Evolutionary conservation across 2,888 invertebrate species (phyloP).

Genomic region (Rutpela maculata): DNA sequence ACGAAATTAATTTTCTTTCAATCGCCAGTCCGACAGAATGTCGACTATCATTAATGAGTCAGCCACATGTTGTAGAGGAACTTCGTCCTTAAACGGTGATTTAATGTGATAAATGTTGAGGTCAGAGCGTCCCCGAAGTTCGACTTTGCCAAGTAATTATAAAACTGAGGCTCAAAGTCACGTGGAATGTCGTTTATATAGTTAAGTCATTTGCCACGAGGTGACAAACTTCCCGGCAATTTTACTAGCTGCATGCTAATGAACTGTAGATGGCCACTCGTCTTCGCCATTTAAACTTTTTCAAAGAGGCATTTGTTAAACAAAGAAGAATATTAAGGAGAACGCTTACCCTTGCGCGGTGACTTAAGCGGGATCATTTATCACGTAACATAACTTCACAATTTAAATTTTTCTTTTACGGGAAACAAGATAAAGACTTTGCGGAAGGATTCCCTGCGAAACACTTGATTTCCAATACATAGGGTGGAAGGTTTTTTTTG

Average conservation of each 20-base stretch:
- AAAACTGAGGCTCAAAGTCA: constrained; percentile 20
- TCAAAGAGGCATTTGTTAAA: not conserved
- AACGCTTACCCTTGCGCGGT: not conserved
- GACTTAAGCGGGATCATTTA: not conserved
- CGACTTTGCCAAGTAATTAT: constrained; percentile 31
- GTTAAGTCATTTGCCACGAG: constrained; percentile 26
- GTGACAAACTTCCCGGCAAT: constrained; percentile 11
- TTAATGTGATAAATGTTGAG: constrained; percentile 42
- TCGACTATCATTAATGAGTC: constrained; percentile 26
- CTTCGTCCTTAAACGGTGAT: constrained; percentile 44
- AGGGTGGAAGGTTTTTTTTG: too few species aligned
- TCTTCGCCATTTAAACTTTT: constrained; percentile 16
- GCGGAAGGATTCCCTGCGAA: too few species aligned
- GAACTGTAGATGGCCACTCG: constrained; percentile 16
- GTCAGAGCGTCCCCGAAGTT: constrained; percentile 26
- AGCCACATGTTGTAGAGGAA: constrained; percentile 40
- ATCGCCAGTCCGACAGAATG: constrained; percentile 24
- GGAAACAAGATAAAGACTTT: too few species aligned
- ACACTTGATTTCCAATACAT: too few species aligned
- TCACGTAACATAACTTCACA: not conserved
- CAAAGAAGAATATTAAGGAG: not conserved
- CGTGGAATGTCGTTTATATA: constrained; percentile 21
- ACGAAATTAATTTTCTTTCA: constrained; percentile 20
- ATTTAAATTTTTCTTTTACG: not conserved
- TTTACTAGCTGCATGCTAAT: constrained; percentile 24